These are phyloP conservation scores for Bruchidius siliquastri DNA, from an alignment of 2,888 invertebrate genomes.

Conservation along the genomic window DNA sequence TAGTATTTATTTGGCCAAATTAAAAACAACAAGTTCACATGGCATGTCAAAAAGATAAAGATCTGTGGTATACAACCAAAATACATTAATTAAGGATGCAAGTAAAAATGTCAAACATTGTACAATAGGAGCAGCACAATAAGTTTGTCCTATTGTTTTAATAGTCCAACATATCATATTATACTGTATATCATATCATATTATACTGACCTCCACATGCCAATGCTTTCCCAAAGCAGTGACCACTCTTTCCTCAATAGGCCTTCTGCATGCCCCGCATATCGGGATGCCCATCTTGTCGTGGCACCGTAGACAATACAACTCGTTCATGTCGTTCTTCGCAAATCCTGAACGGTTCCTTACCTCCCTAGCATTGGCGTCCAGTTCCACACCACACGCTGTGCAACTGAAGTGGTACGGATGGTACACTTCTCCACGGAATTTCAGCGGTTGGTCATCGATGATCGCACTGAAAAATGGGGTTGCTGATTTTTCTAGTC, in stretches of 20 bases:
- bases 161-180: no score
- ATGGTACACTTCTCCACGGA: conserved; percentile 96
- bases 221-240: conserved; percentile 97
- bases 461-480: conserved; percentile 74
- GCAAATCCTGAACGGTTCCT: conserved; percentile 85
- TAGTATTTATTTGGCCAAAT: no score
- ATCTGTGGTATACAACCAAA: no score
- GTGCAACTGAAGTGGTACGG: conserved; percentile 99
- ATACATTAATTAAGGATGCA: no score
- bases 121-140: no score
- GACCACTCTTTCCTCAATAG: conserved; percentile 97
- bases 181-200: no score
- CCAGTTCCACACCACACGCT: conserved; percentile 85
- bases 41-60: no score
- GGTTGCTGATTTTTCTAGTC: no score
- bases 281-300: conserved; percentile 99
- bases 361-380: conserved; percentile 93
- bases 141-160: no score
- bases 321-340: conserved; percentile 88
- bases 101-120: no score
- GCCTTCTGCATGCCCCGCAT: conserved; percentile 97
- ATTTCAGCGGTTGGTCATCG: conserved; percentile 85
- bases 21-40: no score
- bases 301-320: conserved; percentile 96
- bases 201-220: conserved; percentile 79